A percentile compares a stretch with the other conserved stretches of the same genome.
Conservation (phyloP, 2,888 invertebrate genomes). For the Zonitis immaculata region DNA sequence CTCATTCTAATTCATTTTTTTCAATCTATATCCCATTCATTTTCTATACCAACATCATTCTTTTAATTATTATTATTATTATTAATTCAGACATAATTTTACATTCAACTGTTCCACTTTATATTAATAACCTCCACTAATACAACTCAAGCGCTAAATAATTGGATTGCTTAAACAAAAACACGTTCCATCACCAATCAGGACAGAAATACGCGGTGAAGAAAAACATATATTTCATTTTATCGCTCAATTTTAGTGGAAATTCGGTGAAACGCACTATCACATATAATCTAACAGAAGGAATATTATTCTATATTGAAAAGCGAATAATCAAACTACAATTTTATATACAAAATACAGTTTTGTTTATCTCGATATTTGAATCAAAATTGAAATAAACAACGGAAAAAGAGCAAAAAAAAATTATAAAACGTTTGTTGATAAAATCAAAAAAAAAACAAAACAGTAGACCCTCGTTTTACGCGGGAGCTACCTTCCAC, state of each 20-base stretch:
- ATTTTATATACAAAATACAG: too few relatives aligned
- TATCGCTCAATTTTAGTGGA: conserved; percentile 11
- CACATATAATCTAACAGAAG: background rate
- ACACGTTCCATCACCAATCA: conserved; percentile 28
- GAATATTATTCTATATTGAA: background rate
- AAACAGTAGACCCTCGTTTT: too few relatives aligned
- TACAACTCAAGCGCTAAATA: conserved; percentile 27
- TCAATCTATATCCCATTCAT: background rate
- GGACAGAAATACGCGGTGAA: conserved; percentile 17
- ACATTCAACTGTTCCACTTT: conserved; percentile 20
- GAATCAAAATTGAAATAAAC: too few relatives aligned
- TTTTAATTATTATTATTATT: conserved; percentile 4
- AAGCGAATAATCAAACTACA: background rate
- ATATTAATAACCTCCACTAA: conserved; percentile 19
- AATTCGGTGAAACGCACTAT: background rate
- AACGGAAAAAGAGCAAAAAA: too few relatives aligned
- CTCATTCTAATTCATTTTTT: background rate
- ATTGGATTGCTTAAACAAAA: conserved; percentile 33
- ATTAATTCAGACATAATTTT: conserved; percentile 18
- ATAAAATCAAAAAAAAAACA: too few relatives aligned
- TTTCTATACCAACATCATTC: background rate
- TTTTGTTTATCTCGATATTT: too few relatives aligned
- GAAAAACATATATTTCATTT: conserved; percentile 10
- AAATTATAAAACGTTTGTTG: too few relatives aligned
- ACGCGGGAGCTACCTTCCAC: too few relatives aligned